Base-by-base conservation (phyloP, 2,113 vertebrate species). In the Oophaga pumilio region DNA sequence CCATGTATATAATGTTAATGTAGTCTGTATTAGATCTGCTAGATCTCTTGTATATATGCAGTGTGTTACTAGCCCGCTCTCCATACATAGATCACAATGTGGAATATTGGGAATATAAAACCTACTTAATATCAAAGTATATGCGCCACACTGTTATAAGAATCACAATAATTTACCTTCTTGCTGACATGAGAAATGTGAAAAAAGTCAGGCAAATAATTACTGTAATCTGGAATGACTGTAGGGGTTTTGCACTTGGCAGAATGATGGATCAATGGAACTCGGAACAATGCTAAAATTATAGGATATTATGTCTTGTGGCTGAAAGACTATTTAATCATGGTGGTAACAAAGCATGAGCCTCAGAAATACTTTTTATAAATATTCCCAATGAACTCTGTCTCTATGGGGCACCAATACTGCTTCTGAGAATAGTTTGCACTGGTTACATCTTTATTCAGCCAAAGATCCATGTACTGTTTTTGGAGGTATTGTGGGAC, bases 201-300 rank as follows among this genome's bases (percentile, higher is more conserved):
- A 49, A 82, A 69, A 86, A 87, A 74, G 56, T 74, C 43, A 59
- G 26, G 66, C 68, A 82, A 87, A 82, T 82, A 87, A 87, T 87
- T 87, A 82, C 68, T 87, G 86, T 87, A 87, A 87, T 81, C 74
- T 78, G 64, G 52, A 73, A 87, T 87, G 66, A 82, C 86, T 82
- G 86, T 82, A 87, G 78, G 78, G 62, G 78, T 78, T 57, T 73
- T 87, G 82, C 49, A 43, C 10, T 24, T 87, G 78, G 78, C 78
- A 87, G 78, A 82, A 52, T 87, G 86, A 87, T 87, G 57, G 86
- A 87, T 87, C 86, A 87, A 87, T 87, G 78, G 82, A 87, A 87
- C 60, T 43, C 52, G 77, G 77, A 87, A 87, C 86, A 87, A 87
- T 87, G 79, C 78, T 87, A 69, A 87, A 87, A 87, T 87, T 87